Evolutionary conservation across 2,113 vertebrate genomes (phyloP).

Genomic region (Hemiprocne comata): DNA sequence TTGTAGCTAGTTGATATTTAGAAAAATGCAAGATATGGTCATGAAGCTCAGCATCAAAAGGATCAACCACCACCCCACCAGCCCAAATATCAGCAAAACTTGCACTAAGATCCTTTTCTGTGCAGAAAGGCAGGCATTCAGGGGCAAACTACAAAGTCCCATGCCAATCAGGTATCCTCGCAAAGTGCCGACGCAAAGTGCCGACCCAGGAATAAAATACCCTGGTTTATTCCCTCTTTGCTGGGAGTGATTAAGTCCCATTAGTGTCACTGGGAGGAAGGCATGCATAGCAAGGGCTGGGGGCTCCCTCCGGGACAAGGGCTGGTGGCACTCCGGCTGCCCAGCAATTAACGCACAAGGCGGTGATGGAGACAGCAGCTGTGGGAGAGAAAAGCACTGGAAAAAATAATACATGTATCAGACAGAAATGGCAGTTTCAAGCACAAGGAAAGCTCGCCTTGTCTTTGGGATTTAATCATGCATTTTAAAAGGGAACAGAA

Average conservation of each 20-base stretch:
- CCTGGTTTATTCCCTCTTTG: not conserved
- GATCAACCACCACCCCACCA: no score
- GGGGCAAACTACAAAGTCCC: not conserved
- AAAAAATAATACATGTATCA: not conserved
- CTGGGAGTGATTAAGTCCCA: not conserved
- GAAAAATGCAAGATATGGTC: not conserved
- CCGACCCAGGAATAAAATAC: not conserved
- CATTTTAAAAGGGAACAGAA: not conserved
- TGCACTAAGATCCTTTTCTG: not conserved
- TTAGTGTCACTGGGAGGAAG: not conserved
- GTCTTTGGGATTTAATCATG: not conserved
- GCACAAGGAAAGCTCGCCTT: not conserved
- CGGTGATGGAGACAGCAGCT: not conserved
- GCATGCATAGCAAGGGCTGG: not conserved
- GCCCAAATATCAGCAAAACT: fast-evolving
- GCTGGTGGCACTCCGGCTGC: not conserved
- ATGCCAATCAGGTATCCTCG: not conserved
- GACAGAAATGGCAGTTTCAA: not conserved
- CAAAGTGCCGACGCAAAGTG: not conserved
- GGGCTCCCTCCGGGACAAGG: not conserved
- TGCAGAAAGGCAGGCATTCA: not conserved
- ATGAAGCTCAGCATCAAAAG: not conserved
- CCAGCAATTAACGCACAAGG: not conserved
- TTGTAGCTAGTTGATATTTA: not conserved
- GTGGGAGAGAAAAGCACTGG: not conserved